Percentiles rank a stretch among this genome's conserved stretches.
Evolutionary conservation across 2,888 invertebrate species (phyloP).

Genomic region (Polydrusus pterygomalis): DNA sequence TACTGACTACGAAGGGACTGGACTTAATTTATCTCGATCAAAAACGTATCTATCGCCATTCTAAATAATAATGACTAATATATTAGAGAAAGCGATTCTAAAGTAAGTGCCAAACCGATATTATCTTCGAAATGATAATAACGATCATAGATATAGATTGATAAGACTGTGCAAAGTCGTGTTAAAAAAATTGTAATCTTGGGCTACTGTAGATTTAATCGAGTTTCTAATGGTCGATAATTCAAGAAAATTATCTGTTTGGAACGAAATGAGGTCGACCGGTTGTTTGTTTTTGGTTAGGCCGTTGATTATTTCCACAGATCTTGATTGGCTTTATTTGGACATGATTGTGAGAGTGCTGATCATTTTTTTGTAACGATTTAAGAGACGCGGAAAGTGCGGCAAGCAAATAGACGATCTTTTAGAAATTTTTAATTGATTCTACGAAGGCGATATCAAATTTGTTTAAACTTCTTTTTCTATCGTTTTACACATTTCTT

Average conservation of each 20-base stretch:
- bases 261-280: slow-evolving; percentile 41
- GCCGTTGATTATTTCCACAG: slow-evolving; percentile 8
- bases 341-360: slow-evolving; percentile 21
- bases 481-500: too few species aligned
- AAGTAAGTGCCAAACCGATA: slow-evolving; percentile 28
- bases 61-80: neutral
- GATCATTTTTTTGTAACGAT: slow-evolving; percentile 2
- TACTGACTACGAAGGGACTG: neutral
- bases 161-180: slow-evolving; percentile 6
- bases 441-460: too few species aligned
- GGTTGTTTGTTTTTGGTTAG: slow-evolving; percentile 42
- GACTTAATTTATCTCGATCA: slow-evolving; percentile 10
- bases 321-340: slow-evolving; percentile 36
- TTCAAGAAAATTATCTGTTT: slow-evolving; percentile 26
- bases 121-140: slow-evolving; percentile 8
- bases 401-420: neutral
- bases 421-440: neutral
- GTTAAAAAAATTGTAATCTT: slow-evolving; percentile 9
- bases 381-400: slow-evolving; percentile 4
- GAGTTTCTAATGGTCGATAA: slow-evolving; percentile 36
- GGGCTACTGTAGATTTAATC: slow-evolving; percentile 16
- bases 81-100: slow-evolving; percentile 26
- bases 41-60: slow-evolving; percentile 15
- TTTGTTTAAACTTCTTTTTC: too few species aligned
- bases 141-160: slow-evolving; percentile 14